phyloP scores from a whole-genome alignment of 2,113 vertebrate genomes.

The Peucedramus taeniatus region DNA sequence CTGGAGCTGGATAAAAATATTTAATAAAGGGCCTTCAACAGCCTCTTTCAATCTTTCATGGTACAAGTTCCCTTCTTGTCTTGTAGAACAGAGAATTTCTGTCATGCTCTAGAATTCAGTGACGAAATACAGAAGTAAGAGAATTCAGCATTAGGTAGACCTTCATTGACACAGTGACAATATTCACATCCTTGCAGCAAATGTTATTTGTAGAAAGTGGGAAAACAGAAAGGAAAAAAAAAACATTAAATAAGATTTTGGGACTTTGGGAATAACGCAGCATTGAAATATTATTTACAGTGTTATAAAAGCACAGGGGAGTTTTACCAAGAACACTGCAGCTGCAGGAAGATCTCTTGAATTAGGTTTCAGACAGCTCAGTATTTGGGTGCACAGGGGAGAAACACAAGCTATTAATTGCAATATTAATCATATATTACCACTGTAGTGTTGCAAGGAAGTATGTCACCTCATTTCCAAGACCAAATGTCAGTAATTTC shows the following conservation, averaged over 20 bases:
- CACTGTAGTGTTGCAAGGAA: background rate
- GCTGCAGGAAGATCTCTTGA: constrained; percentile 12
- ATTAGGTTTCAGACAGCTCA: constrained; percentile 25
- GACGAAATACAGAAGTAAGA: background rate
- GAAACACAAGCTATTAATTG: constrained; percentile 30
- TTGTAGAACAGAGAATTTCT: background rate
- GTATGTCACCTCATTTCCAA: background rate
- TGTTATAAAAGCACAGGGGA: background rate
- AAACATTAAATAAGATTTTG: background rate
- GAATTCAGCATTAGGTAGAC: background rate
- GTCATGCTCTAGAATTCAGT: background rate
- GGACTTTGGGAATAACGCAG: background rate
- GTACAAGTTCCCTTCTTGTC: background rate
- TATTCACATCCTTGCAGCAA: background rate
- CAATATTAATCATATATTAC: constrained; percentile 22
- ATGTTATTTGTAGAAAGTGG: background rate
- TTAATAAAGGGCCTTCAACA: background rate
- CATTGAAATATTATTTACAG: background rate
- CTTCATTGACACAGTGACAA: background rate
- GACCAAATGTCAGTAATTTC: background rate
- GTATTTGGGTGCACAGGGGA: background rate
- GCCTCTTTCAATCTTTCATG: background rate
- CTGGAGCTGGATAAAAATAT: background rate
- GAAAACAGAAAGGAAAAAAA: background rate
- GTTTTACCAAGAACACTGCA: background rate